Percentiles rank a stretch among this genome's conserved stretches.
phyloP scores from a whole-genome alignment of 2,113 vertebrate species.

The Pollachius pollachius region DNA sequence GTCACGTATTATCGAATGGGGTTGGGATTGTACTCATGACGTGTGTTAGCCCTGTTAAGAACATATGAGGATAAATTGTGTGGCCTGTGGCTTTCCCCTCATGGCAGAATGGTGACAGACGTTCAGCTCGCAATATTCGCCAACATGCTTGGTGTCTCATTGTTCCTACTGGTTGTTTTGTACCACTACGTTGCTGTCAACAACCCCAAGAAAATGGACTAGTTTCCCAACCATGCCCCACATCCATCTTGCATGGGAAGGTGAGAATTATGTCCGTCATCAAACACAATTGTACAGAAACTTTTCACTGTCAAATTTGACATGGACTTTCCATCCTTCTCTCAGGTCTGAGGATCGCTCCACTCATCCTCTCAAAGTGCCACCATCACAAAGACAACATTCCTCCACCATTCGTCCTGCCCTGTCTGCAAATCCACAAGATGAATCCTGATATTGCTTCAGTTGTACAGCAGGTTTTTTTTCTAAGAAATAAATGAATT shows the following conservation, averaged over 20 bases:
- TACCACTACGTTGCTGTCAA: conserved; percentile 98
- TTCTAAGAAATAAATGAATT: conserved; percentile 55
- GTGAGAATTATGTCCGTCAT: conserved; percentile 17
- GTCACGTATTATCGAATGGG: too few relatives aligned
- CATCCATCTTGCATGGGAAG: conserved; percentile 5
- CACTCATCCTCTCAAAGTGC: neutral
- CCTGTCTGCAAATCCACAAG: conserved; percentile 9
- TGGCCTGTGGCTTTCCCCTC: neutral
- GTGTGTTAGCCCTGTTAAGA: too few relatives aligned
- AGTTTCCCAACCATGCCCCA: conserved; percentile 6
- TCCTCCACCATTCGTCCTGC: conserved; percentile 17
- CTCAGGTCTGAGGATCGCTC: conserved; percentile 41
- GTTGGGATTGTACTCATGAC: too few relatives aligned
- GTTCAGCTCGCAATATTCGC: conserved; percentile 97
- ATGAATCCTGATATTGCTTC: conserved; percentile 27
- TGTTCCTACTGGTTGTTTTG: conserved; percentile 92
- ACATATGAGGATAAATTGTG: too few relatives aligned
- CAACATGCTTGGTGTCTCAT: conserved; percentile 96
- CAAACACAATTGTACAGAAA: neutral
- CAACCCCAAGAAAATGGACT: conserved; percentile 95
- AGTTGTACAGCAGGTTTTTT: conserved; percentile 45
- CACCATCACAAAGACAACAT: conserved; percentile 42
- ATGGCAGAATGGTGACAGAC: conserved; percentile 92
- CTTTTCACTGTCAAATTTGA: neutral
- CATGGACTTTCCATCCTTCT: neutral